Conservation (phyloP, 2,888 invertebrate species). For the Drosophila ochracea region DNA sequence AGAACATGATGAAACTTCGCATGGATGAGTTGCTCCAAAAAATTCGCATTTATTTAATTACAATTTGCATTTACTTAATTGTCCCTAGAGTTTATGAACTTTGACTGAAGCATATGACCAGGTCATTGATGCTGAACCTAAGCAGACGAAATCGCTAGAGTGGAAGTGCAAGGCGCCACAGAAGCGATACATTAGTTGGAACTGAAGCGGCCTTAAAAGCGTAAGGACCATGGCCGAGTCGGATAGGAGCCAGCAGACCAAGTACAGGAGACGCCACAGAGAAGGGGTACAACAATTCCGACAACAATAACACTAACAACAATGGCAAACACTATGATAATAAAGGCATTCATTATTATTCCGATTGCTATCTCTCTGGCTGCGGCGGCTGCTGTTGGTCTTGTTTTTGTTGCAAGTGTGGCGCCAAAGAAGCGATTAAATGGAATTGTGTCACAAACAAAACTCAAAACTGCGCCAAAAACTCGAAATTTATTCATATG, state of each 20-base stretch:
- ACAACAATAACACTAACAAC: conserved; percentile 28
- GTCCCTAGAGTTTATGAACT: not conserved
- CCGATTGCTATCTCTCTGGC: conserved; percentile 62
- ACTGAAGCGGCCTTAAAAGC: conserved; percentile 41
- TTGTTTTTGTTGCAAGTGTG: conserved; percentile 54
- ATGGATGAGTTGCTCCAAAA: not conserved
- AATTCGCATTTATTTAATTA: not conserved
- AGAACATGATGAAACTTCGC: not conserved
- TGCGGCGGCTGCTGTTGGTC: conserved; percentile 18
- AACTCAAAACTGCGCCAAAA: conserved; percentile 54
- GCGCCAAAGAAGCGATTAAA: conserved; percentile 83
- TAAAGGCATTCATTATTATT: conserved; percentile 78
- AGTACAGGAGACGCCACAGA: conserved; percentile 47
- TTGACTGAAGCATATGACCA: not conserved
- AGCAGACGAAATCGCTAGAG: conserved; percentile 2
- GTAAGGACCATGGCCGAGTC: conserved; percentile 4
- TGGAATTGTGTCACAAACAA: conserved; percentile 80
- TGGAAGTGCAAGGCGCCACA: conserved; percentile 23
- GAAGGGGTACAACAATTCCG: conserved; percentile 62
- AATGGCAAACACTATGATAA: conserved; percentile 67
- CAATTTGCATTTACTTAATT: conserved; percentile 1
- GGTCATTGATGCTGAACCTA: conserved; percentile 1
- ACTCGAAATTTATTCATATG: conserved; percentile 59
- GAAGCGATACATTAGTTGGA: conserved; percentile 48
- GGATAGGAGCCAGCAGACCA: conserved; percentile 16